Base-by-base conservation (phyloP, 2,113 vertebrate genomes). In the Sitta europaea region DNA sequence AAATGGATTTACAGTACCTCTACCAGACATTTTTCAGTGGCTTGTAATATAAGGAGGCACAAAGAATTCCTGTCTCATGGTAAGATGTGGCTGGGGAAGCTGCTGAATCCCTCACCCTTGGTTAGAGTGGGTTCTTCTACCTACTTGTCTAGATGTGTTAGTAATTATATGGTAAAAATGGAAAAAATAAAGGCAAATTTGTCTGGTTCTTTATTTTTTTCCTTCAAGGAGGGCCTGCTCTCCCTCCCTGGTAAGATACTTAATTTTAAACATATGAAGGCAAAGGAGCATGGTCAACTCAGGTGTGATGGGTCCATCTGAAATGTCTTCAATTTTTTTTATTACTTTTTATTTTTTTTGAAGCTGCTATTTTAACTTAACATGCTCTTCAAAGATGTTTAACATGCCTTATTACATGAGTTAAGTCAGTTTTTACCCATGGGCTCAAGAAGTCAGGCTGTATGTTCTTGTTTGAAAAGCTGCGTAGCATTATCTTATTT, bases 181-280 rank as follows among this genome's bases (percentile, higher is more conserved):
- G 28, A 8, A 42, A 88, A 53, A 54, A 25, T 29, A 25, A 63
- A 57, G 29, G 21, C 9, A 58, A 7, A 33, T 70, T 70, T 80
- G 1, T 45, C 45, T 45, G 6, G 0, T 61, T 79, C 9, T 95
- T 86, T 28, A 12, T 7, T 53, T 73, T 88, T 75, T 22, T 74
- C 9, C 23, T 66, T 66, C 28, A 53, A 8, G 27, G 24, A 67
- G 29, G 17, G 7, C 12, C 31, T 59, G 6, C 25, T 91, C 11
- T 40, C 3, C 2, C 11, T 81, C 8, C 18, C 3, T 4, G 0
- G 0, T 55, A 65, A 66, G 25, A 47, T 19, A 3, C 8, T 61
- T 57, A 2, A 3, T 82, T 94, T 38, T 79, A 63, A 76, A 35
- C 19, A 25, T 16, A 9, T 27, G 31, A 33, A 75, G 27, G 5